Conservation (phyloP, 2,797 vertebrate genomes). For the Danio kyathit region DNA sequence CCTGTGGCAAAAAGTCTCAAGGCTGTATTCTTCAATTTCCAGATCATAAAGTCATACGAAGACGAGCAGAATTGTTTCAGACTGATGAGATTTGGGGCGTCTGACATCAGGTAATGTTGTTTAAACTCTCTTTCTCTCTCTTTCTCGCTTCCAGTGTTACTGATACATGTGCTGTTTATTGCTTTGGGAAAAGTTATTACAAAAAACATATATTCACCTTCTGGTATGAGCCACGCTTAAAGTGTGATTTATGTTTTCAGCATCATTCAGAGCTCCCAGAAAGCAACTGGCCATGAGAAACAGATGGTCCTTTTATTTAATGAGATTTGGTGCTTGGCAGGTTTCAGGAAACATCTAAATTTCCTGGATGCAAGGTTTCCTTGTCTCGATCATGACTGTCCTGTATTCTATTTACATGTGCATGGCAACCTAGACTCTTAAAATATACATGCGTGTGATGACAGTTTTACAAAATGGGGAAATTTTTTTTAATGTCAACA, state of each 20-base stretch:
- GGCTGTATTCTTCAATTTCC: not conserved
- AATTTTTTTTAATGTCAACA: too few relatives aligned
- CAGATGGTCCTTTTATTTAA: slow-evolving; percentile 53
- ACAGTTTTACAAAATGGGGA: too few relatives aligned
- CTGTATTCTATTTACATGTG: slow-evolving; percentile 24
- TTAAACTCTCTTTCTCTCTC: slow-evolving; percentile 13
- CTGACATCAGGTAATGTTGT: slow-evolving; percentile 33
- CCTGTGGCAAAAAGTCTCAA: not conserved
- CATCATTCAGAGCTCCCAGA: slow-evolving; percentile 32
- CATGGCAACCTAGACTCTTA: too few relatives aligned
- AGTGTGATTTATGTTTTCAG: slow-evolving; percentile 40
- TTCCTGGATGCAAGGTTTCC: slow-evolving; percentile 32
- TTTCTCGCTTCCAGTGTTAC: not conserved
- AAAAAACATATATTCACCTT: slow-evolving; percentile 49
- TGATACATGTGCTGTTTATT: slow-evolving; percentile 32
- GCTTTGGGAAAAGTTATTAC: slow-evolving; percentile 39
- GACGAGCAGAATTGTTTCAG: slow-evolving; percentile 10
- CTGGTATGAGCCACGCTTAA: slow-evolving; percentile 30
- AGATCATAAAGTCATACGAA: slow-evolving; percentile 29
- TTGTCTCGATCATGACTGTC: slow-evolving; percentile 26
- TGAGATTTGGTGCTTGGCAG: slow-evolving; percentile 47
- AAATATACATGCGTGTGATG: too few relatives aligned
- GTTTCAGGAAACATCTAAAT: slow-evolving; percentile 44
- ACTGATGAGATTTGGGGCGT: slow-evolving; percentile 34
- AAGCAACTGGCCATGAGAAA: slow-evolving; percentile 37